Percentiles rank a stretch among this genome's conserved stretches.
Conservation (phyloP, 2,888 invertebrate genomes). For the Ichneumoninae sp. region DNA sequence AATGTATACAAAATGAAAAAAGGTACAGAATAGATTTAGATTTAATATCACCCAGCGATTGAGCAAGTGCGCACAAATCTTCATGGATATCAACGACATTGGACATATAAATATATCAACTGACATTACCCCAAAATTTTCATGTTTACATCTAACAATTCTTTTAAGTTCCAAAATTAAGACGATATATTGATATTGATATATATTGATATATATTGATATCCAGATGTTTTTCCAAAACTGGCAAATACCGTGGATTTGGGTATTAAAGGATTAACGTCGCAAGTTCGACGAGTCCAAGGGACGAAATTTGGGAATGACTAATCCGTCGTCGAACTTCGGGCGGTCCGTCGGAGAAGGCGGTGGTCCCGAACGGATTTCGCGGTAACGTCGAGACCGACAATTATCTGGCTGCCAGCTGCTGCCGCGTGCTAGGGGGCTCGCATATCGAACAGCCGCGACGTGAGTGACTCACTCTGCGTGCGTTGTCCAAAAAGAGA, state of each 20-base stretch:
- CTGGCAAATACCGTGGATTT: background rate
- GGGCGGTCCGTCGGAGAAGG: background rate
- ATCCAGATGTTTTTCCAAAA: background rate
- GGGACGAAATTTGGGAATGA: background rate
- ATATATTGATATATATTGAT: no score
- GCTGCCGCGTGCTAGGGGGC: slow-evolving; percentile 33
- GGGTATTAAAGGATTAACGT: no score
- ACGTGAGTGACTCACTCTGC: slow-evolving; percentile 54
- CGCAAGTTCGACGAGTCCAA: background rate
- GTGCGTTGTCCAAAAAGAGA: slow-evolving; percentile 47
- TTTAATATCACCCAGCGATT: no score
- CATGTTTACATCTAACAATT: no score
- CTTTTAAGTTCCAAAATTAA: no score
- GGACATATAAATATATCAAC: no score
- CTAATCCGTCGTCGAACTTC: slow-evolving; percentile 1
- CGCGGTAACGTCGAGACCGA: slow-evolving; percentile 53
- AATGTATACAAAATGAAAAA: no score
- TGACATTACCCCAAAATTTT: no score
- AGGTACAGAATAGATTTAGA: no score
- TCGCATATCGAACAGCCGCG: slow-evolving; percentile 53
- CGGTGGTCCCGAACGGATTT: slow-evolving; percentile 51
- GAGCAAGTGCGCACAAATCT: no score
- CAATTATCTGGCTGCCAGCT: slow-evolving; percentile 61
- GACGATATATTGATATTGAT: background rate
- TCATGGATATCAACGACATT: no score